Evolutionary conservation across 2,113 vertebrate genomes (phyloP).

Genomic region (Dolichallabes microphthalmus): DNA sequence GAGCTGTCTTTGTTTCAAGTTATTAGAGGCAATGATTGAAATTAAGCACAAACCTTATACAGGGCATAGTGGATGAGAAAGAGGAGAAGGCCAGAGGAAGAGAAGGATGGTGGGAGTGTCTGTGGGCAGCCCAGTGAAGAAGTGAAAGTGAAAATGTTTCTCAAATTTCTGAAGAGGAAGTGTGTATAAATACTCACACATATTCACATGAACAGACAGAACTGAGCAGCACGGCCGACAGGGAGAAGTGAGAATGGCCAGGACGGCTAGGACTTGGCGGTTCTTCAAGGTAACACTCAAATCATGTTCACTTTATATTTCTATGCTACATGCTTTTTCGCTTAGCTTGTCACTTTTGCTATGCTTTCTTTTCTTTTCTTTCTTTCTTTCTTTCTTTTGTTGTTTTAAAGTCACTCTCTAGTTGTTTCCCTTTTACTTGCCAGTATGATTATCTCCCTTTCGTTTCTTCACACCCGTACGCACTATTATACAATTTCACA

Average conservation of each 20-base stretch:
- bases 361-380: not conserved
- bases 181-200: constrained; percentile 59
- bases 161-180: constrained; percentile 74
- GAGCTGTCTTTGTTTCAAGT: not conserved
- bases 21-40: not conserved
- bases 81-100: constrained; percentile 56
- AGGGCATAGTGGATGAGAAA: not conserved
- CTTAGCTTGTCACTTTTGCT: not conserved
- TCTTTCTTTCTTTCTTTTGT: not conserved
- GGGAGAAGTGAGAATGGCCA: constrained; percentile 51
- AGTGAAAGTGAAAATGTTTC: constrained; percentile 77
- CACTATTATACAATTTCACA: constrained; percentile 23
- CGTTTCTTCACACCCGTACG: constrained; percentile 22
- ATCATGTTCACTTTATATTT: not conserved
- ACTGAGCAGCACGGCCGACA: constrained; percentile 16
- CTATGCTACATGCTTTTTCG: too few relatives aligned
- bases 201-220: constrained; percentile 40
- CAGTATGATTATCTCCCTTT: constrained; percentile 38
- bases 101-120: constrained; percentile 47
- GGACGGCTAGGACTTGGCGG: constrained; percentile 17
- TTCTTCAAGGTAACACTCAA: not conserved
- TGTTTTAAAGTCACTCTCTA: not conserved
- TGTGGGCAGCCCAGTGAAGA: constrained; percentile 60
- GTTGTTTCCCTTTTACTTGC: not conserved
- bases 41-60: not conserved